Evolutionary conservation across 1,140 invertebrate genomes (phyloP).

Genomic region (Scaptomyza hsui): DNA sequence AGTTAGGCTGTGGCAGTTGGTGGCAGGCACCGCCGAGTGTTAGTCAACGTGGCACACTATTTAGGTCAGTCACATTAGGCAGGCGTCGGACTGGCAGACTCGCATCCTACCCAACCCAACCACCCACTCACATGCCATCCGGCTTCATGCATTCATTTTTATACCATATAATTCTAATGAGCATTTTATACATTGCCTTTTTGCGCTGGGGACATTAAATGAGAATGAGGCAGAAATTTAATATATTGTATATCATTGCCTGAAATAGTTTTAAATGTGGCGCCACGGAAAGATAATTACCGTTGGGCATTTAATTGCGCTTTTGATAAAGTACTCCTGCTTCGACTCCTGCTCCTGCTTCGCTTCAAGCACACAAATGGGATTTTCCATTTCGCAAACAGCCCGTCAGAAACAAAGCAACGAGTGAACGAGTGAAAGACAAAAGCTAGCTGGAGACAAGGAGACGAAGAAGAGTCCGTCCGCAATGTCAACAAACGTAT

Average conservation of each 20-base stretch:
- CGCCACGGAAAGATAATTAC: constrained; percentile 38
- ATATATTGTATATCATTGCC: constrained; percentile 63
- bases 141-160: constrained; percentile 18
- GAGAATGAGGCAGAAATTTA: constrained; percentile 47
- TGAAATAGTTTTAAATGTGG: constrained; percentile 49
- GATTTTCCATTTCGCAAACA: constrained; percentile 15
- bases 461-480: constrained; percentile 36
- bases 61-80: constrained; percentile 80
- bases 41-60: constrained; percentile 69
- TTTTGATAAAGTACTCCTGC: constrained; percentile 31
- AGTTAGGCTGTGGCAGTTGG: neutral
- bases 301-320: constrained; percentile 33
- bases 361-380: constrained; percentile 14
- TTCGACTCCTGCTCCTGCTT: too few species aligned
- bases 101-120: neutral
- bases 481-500: constrained; percentile 82
- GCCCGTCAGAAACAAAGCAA: constrained; percentile 27
- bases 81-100: constrained; percentile 62
- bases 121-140: constrained; percentile 19
- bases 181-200: constrained; percentile 46
- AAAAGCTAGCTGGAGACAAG: neutral
- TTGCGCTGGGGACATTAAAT: constrained; percentile 15
- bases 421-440: constrained; percentile 9
- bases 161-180: constrained; percentile 72
- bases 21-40: constrained; percentile 46